phyloP scores from a whole-genome alignment of 2,888 invertebrate genomes.

The Dioctria linearis region DNA sequence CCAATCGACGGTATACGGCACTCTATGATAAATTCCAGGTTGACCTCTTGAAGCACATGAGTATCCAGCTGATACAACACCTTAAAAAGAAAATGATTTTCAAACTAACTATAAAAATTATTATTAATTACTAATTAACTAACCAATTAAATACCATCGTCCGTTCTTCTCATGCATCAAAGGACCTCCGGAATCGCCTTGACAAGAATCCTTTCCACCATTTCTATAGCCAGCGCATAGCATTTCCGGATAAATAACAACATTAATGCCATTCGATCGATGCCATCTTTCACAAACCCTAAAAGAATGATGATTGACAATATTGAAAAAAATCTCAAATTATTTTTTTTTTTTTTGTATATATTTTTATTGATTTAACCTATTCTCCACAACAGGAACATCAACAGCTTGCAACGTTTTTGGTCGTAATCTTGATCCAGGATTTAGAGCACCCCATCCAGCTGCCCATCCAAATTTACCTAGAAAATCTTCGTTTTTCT shows the following conservation, averaged over 20 bases:
- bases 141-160: slow-evolving; percentile 87
- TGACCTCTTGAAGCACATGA: slow-evolving; percentile 94
- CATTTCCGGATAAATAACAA: slow-evolving; percentile 94
- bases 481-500: slow-evolving; percentile 89
- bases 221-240: slow-evolving; percentile 93
- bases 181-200: slow-evolving; percentile 83
- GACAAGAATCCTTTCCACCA: slow-evolving; percentile 81
- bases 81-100: slow-evolving; percentile 65
- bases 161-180: slow-evolving; percentile 90
- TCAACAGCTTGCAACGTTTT: slow-evolving; percentile 93
- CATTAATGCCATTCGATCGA: slow-evolving; percentile 75
- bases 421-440: slow-evolving; percentile 88
- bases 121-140: slow-evolving; percentile 52
- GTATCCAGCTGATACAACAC: slow-evolving; percentile 94
- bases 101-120: background rate
- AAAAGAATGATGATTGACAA: slow-evolving; percentile 30
- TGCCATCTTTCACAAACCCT: slow-evolving; percentile 78
- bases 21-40: slow-evolving; percentile 94
- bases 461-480: slow-evolving; percentile 95
- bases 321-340: background rate
- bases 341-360: too few species aligned
- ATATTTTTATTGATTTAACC: slow-evolving; percentile 67
- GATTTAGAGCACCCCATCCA: slow-evolving; percentile 91
- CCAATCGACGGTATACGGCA: slow-evolving; percentile 95
- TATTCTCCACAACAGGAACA: slow-evolving; percentile 93